Evolutionary conservation across 2,113 vertebrate species (phyloP), one percentile per base, ranked within the genome.

Genomic region (Lates calcarifer): DNA sequence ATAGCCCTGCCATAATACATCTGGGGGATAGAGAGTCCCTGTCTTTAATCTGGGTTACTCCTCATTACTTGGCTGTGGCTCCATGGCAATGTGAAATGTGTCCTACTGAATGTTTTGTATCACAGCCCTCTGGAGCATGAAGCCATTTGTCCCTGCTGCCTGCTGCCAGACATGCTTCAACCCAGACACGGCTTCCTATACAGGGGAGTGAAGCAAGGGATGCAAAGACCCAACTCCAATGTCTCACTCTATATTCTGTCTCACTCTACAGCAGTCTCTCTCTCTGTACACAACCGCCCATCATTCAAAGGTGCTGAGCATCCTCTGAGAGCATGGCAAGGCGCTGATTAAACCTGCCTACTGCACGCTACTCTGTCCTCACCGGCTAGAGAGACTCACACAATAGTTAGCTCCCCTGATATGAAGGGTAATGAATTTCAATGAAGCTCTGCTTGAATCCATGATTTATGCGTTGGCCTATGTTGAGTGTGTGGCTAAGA

Each of bases 351-450:
- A 93, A 94, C 84, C 83, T 85, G 87, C 89, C 89, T 57, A 37
- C 83, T 88, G 81, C 81, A 77, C 51, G 41, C 74, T 64, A 47
- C 86, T 83, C 79, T 68, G 79, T 90, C 87, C 87, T 91, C 86
- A 61, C 89, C 29, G 33, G 77, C 75, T 81, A 73, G 81, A 85
- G 87, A 90, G 83, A 72, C 86, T 82, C 68, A 39, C 86, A 89
- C 90, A 91, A 88, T 91, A 91, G 91, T 92, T 92, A 90, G 86
- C 88, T 89, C 86, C 91, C 88, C 79, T 81, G 88, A 92, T 90
- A 92, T 89, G 89, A 91, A 82, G 89, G 92, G 88, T 92, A 91
- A 93, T 94, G 92, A 91, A 94, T 93, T 94, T 92, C 92, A 92
- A 94, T 92, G 90, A 92, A 89, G 90, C 89, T 89, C 87, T 87